phyloP scores from a whole-genome alignment of 1,140 invertebrate genomes.

The Drosophila guanche region DNA sequence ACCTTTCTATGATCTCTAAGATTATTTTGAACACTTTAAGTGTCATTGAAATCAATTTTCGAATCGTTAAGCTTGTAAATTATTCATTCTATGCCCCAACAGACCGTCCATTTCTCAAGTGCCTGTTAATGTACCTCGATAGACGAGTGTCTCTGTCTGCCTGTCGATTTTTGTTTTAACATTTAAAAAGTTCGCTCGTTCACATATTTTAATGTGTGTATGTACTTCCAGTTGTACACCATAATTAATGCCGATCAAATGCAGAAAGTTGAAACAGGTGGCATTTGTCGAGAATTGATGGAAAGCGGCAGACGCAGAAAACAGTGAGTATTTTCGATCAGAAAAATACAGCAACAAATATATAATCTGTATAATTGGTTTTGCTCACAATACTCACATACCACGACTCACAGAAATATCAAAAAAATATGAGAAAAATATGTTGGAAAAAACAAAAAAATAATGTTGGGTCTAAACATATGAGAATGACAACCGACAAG shows the following conservation, averaged over 20 bases:
- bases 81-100: slow-evolving; percentile 48
- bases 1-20: slow-evolving; percentile 49
- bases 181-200: slow-evolving; percentile 29
- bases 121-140: slow-evolving; percentile 4
- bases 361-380: too few species aligned
- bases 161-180: slow-evolving; percentile 14
- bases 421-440: slow-evolving; percentile 4
- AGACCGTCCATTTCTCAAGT: too few species aligned
- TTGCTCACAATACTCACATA: too few species aligned
- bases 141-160: slow-evolving; percentile 28
- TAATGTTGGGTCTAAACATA: not conserved
- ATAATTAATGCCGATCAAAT: slow-evolving; percentile 32
- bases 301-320: too few species aligned
- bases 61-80: slow-evolving; percentile 81
- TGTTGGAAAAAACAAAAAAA: slow-evolving; percentile 1
- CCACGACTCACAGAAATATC: not conserved
- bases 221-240: not conserved
- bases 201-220: slow-evolving; percentile 11
- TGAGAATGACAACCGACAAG: slow-evolving; percentile 40
- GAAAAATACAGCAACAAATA: too few species aligned
- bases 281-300: not conserved
- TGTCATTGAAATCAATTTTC: slow-evolving; percentile 80
- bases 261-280: slow-evolving; percentile 20
- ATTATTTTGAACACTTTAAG: slow-evolving; percentile 76
- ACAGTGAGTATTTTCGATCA: too few species aligned